Base-by-base conservation (phyloP, 2,888 invertebrate species). In the Oxyteleia sp. region DNA sequence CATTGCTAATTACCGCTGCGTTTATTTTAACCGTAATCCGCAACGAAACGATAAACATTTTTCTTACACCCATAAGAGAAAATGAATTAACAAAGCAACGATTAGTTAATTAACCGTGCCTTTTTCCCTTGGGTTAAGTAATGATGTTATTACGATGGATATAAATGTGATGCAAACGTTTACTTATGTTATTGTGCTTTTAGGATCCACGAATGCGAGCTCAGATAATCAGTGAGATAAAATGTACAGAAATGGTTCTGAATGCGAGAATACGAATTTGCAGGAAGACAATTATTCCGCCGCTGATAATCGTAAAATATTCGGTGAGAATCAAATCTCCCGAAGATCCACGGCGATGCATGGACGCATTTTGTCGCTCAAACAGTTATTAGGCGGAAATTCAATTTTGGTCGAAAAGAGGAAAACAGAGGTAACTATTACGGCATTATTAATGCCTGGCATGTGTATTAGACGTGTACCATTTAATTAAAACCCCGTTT, bases 281-380 rank as follows among this genome's bases (percentile, higher is more conserved):
- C 5, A 41, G 45, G 57, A 41, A 71, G 16, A 63, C 41, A 57
- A 76, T 76, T 63, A 26, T 71, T 47, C 49, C 71, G 38, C 59
- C 57, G 26, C 35, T 53, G 61, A 53, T 47, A 71, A 43, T 53
- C 53, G 43, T 53, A 43, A 71, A 68, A 15, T 38, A 63, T 45
- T 81, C 63, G 49, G 55, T 16, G 66, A 74, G 53, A 66, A 45
- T 45, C 38, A 61, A 16, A 61, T 68, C 7, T 49, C 51, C 43
- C 64, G 55, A 69, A 26, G 41, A 74, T 41, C 47, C 64, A 32
- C 45, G 63, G 20, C 47, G 59, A 55, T 45, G 59, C 51, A 26
- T 74, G 64, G 16, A 82, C 71, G 68, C 55, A 51, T 61, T 74
- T 71, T 71, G 26, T 55, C 63, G 51, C 51, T 47, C 45, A 57